Base-by-base conservation (phyloP, 2,113 vertebrate species). In the Nothocercus nigrocapillus region DNA sequence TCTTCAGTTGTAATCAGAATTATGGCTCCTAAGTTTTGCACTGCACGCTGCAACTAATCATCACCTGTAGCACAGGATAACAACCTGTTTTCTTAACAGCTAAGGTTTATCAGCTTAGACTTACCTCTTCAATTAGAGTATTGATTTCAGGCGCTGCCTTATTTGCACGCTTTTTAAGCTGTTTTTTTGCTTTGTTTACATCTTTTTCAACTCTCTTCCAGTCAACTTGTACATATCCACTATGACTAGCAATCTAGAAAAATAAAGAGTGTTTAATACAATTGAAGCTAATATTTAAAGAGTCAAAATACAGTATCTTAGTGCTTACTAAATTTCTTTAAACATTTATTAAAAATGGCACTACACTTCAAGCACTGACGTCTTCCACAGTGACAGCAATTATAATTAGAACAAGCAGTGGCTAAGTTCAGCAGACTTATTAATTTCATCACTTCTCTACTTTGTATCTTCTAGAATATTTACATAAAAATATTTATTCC, bases 161-260 rank as follows among this genome's bases (percentile, higher is more conserved):
- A 88, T 99, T 98, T 32, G 99, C 99, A 88, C 98, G 98, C 86
- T 99, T 99, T 97, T 99, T 99, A 78, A 99, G 97, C 88, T 99
- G 99, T 94, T 98, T 98, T 97, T 99, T 99, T 10, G 99, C 99
- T 98, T 99, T 99, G 97, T 99, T 99, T 86, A 99, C 99, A 96
- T 99, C 99, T 97, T 99, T 99, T 97, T 99, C 99, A 92, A 99
- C 99, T 97, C 99, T 98, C 96, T 99, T 99, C 99, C 99, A 99
- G 96, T 99, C 99, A 53, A 99, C 98, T 91, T 99, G 98, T 93
- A 99, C 98, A 73, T 99, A 99, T 58, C 99, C 99, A 77, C 98
- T 99, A 81, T 99, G 99, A 97, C 99, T 99, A 72, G 99, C 99
- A 85, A 99, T 98, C 99, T 99, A 96, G 69, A 90, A 96, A 96